Evolutionary conservation across 2,797 vertebrate species (phyloP).

Genomic region (Melanotaenia nigrans): DNA sequence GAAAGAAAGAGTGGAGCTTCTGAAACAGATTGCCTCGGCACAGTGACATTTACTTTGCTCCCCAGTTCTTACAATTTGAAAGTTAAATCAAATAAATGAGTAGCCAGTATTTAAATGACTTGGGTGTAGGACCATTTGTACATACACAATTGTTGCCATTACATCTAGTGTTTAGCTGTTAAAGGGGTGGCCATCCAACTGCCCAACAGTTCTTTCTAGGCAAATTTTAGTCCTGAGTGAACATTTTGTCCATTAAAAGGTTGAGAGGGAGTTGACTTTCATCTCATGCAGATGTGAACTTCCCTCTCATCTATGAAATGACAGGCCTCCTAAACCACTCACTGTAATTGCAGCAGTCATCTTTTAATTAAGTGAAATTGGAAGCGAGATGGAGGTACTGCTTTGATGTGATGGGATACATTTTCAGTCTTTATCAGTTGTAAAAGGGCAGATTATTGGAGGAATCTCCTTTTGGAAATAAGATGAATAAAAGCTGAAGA

Average conservation of each 20-base stretch:
- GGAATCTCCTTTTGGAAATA: conserved; percentile 40
- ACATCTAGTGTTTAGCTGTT: conserved; percentile 6
- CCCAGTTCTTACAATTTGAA: background rate
- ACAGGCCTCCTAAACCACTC: conserved; percentile 68
- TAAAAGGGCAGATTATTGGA: conserved; percentile 50
- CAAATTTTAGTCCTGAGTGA: conserved; percentile 51
- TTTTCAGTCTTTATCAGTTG: conserved; percentile 65
- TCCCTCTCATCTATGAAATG: conserved; percentile 65
- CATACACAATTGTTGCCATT: background rate
- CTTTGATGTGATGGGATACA: conserved; percentile 76
- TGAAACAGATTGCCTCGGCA: background rate
- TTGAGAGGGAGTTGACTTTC: conserved; percentile 63
- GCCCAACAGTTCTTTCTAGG: conserved; percentile 21
- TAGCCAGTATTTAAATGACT: background rate
- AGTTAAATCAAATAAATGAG: background rate
- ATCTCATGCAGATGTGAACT: conserved; percentile 77
- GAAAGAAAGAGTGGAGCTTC: background rate
- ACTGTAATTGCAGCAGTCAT: conserved; percentile 74
- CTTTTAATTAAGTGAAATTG: conserved; percentile 79
- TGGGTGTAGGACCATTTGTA: background rate
- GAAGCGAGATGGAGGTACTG: conserved; percentile 49
- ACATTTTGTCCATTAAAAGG: conserved; percentile 61
- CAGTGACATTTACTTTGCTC: background rate
- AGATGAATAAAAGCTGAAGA: conserved; percentile 28
- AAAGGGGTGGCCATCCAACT: conserved; percentile 16